A percentile compares a stretch with the other conserved stretches of the same genome.
phyloP scores from a whole-genome alignment of 1,140 invertebrate genomes.

The Elymnias hypermnestra region DNA sequence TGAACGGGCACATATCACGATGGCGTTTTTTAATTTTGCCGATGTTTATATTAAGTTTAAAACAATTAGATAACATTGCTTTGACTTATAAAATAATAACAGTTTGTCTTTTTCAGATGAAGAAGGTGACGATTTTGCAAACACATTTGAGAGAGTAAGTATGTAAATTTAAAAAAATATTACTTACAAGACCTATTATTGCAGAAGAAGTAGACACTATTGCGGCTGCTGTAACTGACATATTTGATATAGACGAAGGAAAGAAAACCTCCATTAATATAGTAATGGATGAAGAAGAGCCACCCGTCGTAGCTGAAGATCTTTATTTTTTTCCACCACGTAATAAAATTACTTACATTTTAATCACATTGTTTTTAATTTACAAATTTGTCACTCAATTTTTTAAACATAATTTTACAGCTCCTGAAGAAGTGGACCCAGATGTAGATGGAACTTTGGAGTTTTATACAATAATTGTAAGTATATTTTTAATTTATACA shows the following conservation, averaged over 20 bases:
- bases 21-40: too few species aligned
- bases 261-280: constrained; percentile 28
- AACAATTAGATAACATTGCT: too few species aligned
- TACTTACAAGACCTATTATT: too few species aligned
- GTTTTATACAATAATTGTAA: constrained; percentile 74
- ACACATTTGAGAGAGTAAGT: too few species aligned
- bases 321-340: constrained; percentile 53
- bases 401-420: constrained; percentile 29
- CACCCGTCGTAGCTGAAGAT: constrained; percentile 32
- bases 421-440: constrained; percentile 70
- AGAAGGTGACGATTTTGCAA: too few species aligned
- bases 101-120: too few species aligned
- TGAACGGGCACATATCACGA: too few species aligned
- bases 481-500: constrained; percentile 26
- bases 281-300: constrained; percentile 23
- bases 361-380: not conserved
- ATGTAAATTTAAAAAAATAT: not conserved
- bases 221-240: constrained; percentile 33
- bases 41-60: too few species aligned
- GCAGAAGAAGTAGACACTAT: constrained; percentile 45
- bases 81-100: too few species aligned
- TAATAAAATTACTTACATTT: constrained; percentile 24
- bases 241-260: constrained; percentile 38
- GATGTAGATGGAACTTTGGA: constrained; percentile 72
- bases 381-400: constrained; percentile 1